Percentiles rank a stretch among this genome's conserved stretches.
Evolutionary conservation across 2,888 invertebrate species (phyloP).

Genomic region (Clunio marinus): DNA sequence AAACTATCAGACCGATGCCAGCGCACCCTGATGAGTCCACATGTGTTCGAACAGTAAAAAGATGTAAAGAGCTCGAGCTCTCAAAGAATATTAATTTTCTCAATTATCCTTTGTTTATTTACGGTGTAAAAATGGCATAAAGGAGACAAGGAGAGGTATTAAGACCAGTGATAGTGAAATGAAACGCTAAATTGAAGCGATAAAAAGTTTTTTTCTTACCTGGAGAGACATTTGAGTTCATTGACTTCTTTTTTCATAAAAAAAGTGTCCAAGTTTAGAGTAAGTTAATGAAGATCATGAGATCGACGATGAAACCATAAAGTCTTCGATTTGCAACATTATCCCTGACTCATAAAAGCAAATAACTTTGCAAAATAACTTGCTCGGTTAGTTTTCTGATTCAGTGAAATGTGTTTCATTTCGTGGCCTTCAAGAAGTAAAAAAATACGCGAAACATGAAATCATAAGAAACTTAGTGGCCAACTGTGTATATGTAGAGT

Average conservation of each 20-base stretch:
- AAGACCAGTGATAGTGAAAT: conserved; percentile 6
- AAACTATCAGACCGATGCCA: no score
- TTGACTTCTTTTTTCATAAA: conserved; percentile 31
- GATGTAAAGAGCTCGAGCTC: conserved; percentile 23
- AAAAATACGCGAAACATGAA: conserved; percentile 39
- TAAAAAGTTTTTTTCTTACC: conserved; percentile 34
- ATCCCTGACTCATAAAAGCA: not conserved
- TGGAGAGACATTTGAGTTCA: conserved; percentile 36
- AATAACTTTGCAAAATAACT: conserved; percentile 14
- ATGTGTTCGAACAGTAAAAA: conserved; percentile 2
- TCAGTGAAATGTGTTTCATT: conserved; percentile 34
- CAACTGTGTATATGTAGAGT: not conserved
- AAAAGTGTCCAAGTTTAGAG: conserved; percentile 31
- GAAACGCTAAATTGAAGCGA: conserved; percentile 4
- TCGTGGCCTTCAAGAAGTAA: conserved; percentile 33
- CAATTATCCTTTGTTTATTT: conserved; percentile 20
- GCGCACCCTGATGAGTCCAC: not conserved
- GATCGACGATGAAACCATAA: not conserved
- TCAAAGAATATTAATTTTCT: conserved; percentile 23
- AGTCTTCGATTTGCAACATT: not conserved
- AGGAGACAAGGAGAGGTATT: conserved; percentile 5
- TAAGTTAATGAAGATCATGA: not conserved
- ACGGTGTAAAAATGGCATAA: conserved; percentile 4
- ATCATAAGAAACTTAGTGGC: conserved; percentile 29
- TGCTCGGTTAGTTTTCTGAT: conserved; percentile 32